These are phyloP conservation scores for Agrypnia vestita DNA, from an alignment of 1,140 invertebrate species.

Conservation along the genomic window DNA sequence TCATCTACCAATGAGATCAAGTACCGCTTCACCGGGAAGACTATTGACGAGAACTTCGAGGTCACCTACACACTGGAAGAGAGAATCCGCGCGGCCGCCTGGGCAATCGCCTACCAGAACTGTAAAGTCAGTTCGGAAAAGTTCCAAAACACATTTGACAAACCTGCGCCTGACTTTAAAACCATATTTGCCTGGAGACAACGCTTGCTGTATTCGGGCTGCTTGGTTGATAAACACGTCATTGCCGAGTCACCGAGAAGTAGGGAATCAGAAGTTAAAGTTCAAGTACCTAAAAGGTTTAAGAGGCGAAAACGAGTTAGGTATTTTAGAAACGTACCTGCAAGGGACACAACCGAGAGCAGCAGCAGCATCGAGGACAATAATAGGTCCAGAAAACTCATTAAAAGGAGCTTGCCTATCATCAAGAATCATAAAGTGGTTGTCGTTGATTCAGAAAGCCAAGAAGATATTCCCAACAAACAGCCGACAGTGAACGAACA, in stretches of 20 bases:
- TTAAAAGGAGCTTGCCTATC: neutral
- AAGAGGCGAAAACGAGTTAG: slow-evolving; percentile 18
- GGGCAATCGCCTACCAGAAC: slow-evolving; percentile 70
- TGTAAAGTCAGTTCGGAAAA: slow-evolving; percentile 67
- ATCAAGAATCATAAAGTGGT: neutral
- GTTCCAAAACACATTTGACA: slow-evolving; percentile 69
- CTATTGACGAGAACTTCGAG: slow-evolving; percentile 65
- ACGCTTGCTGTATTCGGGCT: slow-evolving; percentile 67
- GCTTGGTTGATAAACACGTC: slow-evolving; percentile 68
- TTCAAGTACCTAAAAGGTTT: neutral
- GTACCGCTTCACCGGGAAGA: slow-evolving; percentile 67
- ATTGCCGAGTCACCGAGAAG: neutral
- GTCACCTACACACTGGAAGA: slow-evolving; percentile 70
- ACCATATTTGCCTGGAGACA: slow-evolving; percentile 71
- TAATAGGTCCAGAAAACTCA: neutral
- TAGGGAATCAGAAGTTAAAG: too few species aligned
- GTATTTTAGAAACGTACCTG: slow-evolving; percentile 2
- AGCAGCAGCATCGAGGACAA: slow-evolving; percentile 9
- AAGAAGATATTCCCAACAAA: slow-evolving; percentile 23
- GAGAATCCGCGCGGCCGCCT: slow-evolving; percentile 67
- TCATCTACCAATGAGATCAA: slow-evolving; percentile 66
- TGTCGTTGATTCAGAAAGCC: slow-evolving; percentile 5
- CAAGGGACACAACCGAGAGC: slow-evolving; percentile 28
- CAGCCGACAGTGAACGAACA: neutral
- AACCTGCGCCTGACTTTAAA: slow-evolving; percentile 71